Conservation (phyloP, 2,113 vertebrate species). For the Dendropsophus ebraccatus region DNA sequence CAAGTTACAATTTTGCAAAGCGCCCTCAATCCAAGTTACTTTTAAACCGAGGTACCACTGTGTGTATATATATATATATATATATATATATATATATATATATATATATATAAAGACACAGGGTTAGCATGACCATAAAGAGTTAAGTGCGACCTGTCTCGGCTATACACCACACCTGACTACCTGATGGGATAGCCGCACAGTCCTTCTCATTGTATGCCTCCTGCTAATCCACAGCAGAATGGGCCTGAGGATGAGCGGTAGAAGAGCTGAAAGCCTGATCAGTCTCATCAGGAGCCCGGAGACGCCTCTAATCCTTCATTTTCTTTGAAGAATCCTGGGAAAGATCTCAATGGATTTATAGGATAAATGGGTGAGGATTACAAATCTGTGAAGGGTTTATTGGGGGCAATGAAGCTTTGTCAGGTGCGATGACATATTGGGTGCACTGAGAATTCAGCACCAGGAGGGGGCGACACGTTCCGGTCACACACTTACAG, state of each 20-base stretch:
- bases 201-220: conserved; percentile 35
- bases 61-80: too few relatives aligned
- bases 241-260: conserved; percentile 30
- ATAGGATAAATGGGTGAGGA: conserved; percentile 54
- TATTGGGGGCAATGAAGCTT: conserved; percentile 24
- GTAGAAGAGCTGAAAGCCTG: conserved; percentile 41
- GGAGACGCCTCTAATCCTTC: conserved; percentile 51
- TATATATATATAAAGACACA: too few relatives aligned
- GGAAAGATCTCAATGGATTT: conserved; percentile 57
- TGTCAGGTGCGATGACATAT: conserved; percentile 40
- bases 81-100: too few relatives aligned
- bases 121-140: neutral
- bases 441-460: conserved; percentile 7
- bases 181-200: neutral
- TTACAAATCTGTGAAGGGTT: conserved; percentile 47
- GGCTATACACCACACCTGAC: neutral
- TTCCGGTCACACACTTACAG: neutral
- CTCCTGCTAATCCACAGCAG: conserved; percentile 35
- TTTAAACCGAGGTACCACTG: too few relatives aligned
- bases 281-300: conserved; percentile 46
- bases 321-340: conserved; percentile 60
- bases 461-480: neutral
- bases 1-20: too few relatives aligned
- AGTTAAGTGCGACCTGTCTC: neutral
- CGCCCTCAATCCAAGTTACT: too few relatives aligned